phyloP scores from a whole-genome alignment of 2,888 invertebrate species.

The Apantesis nais region DNA sequence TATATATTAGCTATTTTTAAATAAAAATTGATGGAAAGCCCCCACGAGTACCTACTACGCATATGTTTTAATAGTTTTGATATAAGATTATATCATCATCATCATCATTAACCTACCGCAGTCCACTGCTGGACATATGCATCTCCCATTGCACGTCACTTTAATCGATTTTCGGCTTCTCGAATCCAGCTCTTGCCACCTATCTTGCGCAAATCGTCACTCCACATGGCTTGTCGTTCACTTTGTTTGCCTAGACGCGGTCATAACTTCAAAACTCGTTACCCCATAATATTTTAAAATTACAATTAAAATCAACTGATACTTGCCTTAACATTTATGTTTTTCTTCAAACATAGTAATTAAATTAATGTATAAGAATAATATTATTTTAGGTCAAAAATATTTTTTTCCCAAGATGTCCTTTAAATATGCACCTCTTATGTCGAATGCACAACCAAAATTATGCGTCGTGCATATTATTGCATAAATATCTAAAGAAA shows the following conservation, averaged over 20 bases:
- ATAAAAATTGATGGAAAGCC: background rate
- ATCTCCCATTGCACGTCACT: no score
- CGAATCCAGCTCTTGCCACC: no score
- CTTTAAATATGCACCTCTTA: conserved; percentile 40
- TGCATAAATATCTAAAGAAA: conserved; percentile 28
- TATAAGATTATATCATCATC: background rate
- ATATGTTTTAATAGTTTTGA: background rate
- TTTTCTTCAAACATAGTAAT: background rate
- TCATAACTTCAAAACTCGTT: background rate
- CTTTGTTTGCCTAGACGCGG: no score
- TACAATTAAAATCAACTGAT: background rate
- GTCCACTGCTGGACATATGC: no score
- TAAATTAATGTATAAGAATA: background rate
- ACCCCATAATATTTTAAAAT: no score
- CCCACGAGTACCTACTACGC: background rate
- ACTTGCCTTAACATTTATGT: background rate
- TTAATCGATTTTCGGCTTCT: no score
- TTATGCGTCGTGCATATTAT: conserved; percentile 12
- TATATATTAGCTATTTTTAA: background rate
- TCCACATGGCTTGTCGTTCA: no score
- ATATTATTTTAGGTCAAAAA: background rate
- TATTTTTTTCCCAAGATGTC: conserved; percentile 28
- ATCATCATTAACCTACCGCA: no score
- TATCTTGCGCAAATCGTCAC: no score
- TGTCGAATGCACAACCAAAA: conserved; percentile 12